These are phyloP conservation scores for Hemitrygon akajei DNA, from an alignment of 2,797 vertebrate species.

Conservation along the genomic window DNA sequence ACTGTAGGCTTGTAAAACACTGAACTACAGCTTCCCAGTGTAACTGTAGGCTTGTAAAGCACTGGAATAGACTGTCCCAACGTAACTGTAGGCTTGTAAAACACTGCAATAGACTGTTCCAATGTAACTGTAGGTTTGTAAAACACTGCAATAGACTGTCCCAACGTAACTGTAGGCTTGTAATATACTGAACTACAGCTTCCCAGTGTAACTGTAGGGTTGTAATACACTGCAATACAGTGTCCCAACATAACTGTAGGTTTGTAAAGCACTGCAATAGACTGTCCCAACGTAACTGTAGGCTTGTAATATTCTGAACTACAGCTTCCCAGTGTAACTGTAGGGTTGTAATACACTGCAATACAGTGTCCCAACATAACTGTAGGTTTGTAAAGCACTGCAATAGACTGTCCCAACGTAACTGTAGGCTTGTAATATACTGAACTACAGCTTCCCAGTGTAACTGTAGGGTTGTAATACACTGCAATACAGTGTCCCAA, in stretches of 20 bases:
- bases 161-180: neutral
- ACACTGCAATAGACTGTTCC: neutral
- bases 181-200: neutral
- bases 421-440: neutral
- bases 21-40: too few relatives aligned
- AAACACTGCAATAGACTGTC: too few relatives aligned
- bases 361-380: neutral
- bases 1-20: too few relatives aligned
- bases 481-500: too few relatives aligned
- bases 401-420: neutral
- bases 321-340: too few relatives aligned
- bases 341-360: neutral
- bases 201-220: too few relatives aligned
- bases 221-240: too few relatives aligned
- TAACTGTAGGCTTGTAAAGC: too few relatives aligned
- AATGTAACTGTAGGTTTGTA: too few relatives aligned
- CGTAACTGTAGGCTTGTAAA: neutral
- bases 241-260: neutral
- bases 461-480: too few relatives aligned
- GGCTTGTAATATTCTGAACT: too few relatives aligned
- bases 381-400: neutral
- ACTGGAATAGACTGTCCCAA: too few relatives aligned
- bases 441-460: neutral
- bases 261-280: neutral
- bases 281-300: neutral